Evolutionary conservation across 1,140 invertebrate genomes (phyloP).

Genomic region (Tetragnatha versicolor): DNA sequence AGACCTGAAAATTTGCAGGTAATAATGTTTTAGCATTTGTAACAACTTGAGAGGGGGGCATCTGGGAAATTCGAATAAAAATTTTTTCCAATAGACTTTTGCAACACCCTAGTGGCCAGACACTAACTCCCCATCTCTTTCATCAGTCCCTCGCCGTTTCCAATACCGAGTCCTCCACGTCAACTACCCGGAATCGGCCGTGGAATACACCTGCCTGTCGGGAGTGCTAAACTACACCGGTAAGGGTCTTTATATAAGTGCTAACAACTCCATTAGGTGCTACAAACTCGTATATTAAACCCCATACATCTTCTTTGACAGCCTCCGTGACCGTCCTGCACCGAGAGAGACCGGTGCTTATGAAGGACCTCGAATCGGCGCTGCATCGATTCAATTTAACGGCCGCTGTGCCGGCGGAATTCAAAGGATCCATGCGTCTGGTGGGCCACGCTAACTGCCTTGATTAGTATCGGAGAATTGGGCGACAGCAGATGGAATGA

Average conservation of each 20-base stretch:
- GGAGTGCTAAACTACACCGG: neutral
- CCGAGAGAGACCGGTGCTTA: neutral
- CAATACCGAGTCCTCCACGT: slow-evolving; percentile 3
- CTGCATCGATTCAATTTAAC: neutral
- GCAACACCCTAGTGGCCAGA: no score
- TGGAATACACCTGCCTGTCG: slow-evolving; percentile 23
- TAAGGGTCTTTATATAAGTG: neutral
- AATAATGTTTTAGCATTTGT: no score
- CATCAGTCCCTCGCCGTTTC: neutral
- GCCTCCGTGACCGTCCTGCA: slow-evolving; percentile 15
- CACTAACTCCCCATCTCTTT: neutral
- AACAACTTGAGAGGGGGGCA: no score
- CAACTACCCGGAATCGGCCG: neutral
- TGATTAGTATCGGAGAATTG: no score
- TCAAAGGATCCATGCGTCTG: neutral
- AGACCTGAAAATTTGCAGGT: no score
- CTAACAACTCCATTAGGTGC: neutral
- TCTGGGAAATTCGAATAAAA: no score
- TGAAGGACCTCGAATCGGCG: neutral
- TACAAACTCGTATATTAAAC: neutral
- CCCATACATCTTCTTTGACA: neutral
- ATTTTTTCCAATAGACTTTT: no score
- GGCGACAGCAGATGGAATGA: no score
- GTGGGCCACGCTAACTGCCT: slow-evolving; percentile 9
- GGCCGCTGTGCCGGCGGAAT: neutral